Evolutionary conservation across 2,113 vertebrate genomes (phyloP).

Genomic region (Cyanoramphus novaezelandiae): DNA sequence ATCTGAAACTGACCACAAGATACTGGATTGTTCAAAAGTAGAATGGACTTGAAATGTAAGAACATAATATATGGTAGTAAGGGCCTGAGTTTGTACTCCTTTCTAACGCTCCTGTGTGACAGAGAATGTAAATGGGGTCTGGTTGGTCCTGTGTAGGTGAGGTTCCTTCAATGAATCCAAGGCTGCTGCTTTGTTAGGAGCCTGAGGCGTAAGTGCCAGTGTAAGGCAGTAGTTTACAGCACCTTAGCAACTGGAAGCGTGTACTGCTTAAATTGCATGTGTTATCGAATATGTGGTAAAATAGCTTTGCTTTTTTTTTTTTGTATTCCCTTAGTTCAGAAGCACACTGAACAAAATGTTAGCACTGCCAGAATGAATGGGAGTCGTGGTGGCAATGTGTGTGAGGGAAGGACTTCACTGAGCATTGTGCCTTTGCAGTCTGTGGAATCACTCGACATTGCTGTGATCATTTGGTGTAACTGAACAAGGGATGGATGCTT

Average conservation of each 20-base stretch:
- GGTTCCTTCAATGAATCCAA: background rate
- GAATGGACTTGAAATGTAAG: background rate
- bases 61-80: background rate
- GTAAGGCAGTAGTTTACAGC: background rate
- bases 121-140: background rate
- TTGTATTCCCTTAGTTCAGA: background rate
- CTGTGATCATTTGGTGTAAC: background rate
- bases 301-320: rapidly evolving
- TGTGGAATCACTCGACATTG: background rate
- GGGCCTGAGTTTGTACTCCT: background rate
- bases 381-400: background rate
- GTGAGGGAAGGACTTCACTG: background rate
- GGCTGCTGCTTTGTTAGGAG: background rate
- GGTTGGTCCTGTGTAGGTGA: background rate
- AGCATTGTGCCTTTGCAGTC: background rate
- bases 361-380: background rate
- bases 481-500: background rate
- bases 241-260: background rate
- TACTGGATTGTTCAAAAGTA: background rate
- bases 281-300: background rate
- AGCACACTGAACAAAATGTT: background rate
- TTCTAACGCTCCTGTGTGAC: background rate
- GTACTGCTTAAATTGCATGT: rapidly evolving
- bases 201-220: background rate
- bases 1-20: background rate